These are phyloP conservation scores for Hydrotaea diabolus DNA, from an alignment of 2,888 invertebrate genomes.

Conservation along the genomic window DNA sequence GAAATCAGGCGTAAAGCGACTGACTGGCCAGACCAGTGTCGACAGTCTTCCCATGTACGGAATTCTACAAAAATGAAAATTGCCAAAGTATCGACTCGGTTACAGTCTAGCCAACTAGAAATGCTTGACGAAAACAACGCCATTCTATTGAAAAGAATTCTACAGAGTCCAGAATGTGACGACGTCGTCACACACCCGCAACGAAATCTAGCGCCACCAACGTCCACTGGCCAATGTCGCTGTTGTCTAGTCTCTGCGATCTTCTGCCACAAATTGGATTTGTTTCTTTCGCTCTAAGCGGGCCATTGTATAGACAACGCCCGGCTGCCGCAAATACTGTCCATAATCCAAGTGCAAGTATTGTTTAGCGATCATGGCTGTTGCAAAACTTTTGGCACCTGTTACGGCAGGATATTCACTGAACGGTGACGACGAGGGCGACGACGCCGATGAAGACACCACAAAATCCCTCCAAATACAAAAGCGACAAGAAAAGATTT, in stretches of 20 bases:
- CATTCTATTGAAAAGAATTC: neutral
- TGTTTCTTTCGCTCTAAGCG: neutral
- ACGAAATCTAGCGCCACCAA: neutral
- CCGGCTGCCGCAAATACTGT: constrained; percentile 7
- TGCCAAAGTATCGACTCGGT: neutral
- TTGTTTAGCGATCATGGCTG: constrained; percentile 36
- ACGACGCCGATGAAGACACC: neutral
- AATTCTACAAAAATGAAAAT: neutral
- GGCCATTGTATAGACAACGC: constrained; percentile 9
- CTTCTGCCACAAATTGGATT: constrained; percentile 3
- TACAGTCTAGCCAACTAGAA: neutral
- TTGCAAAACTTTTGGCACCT: constrained; percentile 55
- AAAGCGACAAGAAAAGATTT: neutral
- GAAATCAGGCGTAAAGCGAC: constrained; percentile 32
- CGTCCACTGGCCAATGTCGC: neutral
- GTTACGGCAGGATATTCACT: constrained; percentile 30
- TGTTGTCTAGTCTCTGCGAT: neutral
- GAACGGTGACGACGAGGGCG: constrained; percentile 4
- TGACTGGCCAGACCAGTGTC: constrained; percentile 17
- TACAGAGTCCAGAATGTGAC: neutral
- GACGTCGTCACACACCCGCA: neutral
- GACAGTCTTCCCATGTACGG: neutral
- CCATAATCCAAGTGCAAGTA: neutral
- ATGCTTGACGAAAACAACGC: neutral
- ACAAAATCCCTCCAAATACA: neutral